phyloP scores from a whole-genome alignment of 2,888 invertebrate genomes.

The Seira ritae region DNA sequence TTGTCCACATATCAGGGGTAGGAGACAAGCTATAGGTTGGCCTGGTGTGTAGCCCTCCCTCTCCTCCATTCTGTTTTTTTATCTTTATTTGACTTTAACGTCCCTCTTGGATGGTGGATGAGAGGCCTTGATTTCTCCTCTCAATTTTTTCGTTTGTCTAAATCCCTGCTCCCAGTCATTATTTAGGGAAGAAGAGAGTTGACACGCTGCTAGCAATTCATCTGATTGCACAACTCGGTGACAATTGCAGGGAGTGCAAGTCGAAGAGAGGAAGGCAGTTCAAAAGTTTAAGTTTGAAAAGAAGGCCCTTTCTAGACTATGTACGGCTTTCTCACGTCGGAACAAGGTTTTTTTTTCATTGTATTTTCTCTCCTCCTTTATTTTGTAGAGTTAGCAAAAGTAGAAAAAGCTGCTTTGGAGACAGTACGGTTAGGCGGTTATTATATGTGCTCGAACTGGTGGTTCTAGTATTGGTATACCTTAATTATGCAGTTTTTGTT shows the following conservation, averaged over 20 bases:
- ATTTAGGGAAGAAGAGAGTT: neutral
- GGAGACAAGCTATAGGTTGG: neutral
- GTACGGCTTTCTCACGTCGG: slow-evolving; percentile 20
- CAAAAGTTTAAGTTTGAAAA: too few species aligned
- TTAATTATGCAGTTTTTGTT: too few species aligned
- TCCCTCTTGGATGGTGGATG: neutral
- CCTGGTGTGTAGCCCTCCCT: neutral
- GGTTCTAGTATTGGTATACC: neutral
- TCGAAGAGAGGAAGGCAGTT: neutral
- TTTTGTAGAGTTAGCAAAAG: neutral
- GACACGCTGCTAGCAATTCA: neutral
- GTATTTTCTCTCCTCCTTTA: slow-evolving; percentile 16
- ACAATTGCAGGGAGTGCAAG: neutral
- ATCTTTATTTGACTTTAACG: neutral
- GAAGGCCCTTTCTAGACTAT: neutral
- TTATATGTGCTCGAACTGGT: neutral
- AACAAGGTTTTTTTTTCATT: slow-evolving; percentile 32
- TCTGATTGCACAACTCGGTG: neutral
- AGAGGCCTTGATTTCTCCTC: slow-evolving; percentile 13
- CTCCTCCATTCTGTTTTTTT: neutral
- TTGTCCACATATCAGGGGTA: neutral
- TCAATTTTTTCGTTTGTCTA: neutral
- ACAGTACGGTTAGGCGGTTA: neutral
- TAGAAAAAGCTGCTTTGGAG: neutral
- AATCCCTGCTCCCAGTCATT: slow-evolving; percentile 4